Base-by-base conservation (phyloP, 1,140 invertebrate species). In the Caenorhabditis tropicalis region DNA sequence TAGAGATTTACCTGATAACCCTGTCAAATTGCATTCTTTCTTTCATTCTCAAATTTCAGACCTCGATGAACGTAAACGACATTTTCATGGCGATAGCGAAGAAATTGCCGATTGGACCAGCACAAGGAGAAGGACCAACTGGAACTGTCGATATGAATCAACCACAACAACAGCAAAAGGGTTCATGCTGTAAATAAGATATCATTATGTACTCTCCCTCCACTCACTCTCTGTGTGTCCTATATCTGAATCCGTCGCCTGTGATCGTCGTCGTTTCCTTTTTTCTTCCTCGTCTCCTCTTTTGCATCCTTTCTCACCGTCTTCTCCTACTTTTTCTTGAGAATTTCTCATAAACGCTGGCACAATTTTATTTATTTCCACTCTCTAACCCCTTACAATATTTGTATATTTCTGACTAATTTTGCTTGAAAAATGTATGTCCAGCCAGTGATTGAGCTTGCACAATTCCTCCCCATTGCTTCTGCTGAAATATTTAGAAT, bases 51-150 rank as follows among this genome's bases (percentile, higher is more conserved):
- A 36, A 39, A 43, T 84, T 84, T 36, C 74, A 84, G 93, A 99
- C 97, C 85, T 97, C 96, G 89, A 97, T 98, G 95, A 99, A 99
- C 93, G 98, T 99, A 86, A 99, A 98, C 92, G 98, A 99, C 92
- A 98, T 99, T 93, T 99, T 99, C 93, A 93, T 99, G 93, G 97
- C 96, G 91, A 99, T 99, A 93, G 97, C 90, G 88, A 82, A 53
- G 82, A 79, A 88, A 60, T 48, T 84, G 84, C 80, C 82, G 16
- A 84, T 86, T 46, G 82, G 80, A 31, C 70, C 65, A 24, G 49
- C 49, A 60, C 89, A 65, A 87, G 90, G 24, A 84, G 86, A 79
- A n/a, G n/a, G n/a, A 86, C 86, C 56, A 86, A 86, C 51, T 51
- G 91, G 27, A 85, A 91, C 85, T 43, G 85, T 90, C 46, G 74